Conservation (phyloP, 1,140 invertebrate genomes). For the Pristionchus pacificus region DNA sequence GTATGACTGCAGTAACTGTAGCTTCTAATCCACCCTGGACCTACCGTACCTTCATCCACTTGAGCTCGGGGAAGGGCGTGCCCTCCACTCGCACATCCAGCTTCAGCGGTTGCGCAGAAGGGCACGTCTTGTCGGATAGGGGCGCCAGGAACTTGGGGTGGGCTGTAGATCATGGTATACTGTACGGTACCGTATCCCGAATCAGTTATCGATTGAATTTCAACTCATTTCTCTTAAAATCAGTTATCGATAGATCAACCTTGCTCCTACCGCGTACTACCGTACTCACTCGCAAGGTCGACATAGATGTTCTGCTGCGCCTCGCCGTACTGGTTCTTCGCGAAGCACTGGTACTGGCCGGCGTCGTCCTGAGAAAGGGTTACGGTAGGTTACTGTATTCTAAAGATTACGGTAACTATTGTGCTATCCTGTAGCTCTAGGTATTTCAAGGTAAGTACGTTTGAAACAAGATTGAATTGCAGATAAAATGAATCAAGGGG, state of each 20-base stretch:
- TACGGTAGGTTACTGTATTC: no score
- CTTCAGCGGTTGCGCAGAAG: constrained; percentile 66
- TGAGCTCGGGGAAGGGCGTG: constrained; percentile 85
- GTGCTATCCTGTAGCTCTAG: no score
- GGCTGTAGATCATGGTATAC: constrained; percentile 62
- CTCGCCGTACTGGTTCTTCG: constrained; percentile 54
- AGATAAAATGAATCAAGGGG: no score
- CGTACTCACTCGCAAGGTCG: constrained; percentile 52
- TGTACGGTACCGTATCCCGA: not conserved
- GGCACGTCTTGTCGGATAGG: constrained; percentile 72
- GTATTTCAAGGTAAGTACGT: no score
- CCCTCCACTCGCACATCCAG: constrained; percentile 81
- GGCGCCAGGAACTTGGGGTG: constrained; percentile 81
- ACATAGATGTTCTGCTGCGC: constrained; percentile 54
- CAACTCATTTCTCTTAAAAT: not conserved
- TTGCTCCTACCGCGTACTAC: not conserved
- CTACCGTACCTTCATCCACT: constrained; percentile 75
- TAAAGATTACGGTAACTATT: no score
- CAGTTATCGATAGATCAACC: not conserved
- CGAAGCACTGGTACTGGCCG: constrained; percentile 55
- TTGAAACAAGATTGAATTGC: no score
- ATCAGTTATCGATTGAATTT: no score
- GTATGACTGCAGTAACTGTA: not conserved
- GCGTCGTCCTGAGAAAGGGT: constrained; percentile 46
- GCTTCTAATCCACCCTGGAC: not conserved